phyloP scores from a whole-genome alignment of 35 echinoderm and acorn worm species.

The Stichopus chloronotus region DNA sequence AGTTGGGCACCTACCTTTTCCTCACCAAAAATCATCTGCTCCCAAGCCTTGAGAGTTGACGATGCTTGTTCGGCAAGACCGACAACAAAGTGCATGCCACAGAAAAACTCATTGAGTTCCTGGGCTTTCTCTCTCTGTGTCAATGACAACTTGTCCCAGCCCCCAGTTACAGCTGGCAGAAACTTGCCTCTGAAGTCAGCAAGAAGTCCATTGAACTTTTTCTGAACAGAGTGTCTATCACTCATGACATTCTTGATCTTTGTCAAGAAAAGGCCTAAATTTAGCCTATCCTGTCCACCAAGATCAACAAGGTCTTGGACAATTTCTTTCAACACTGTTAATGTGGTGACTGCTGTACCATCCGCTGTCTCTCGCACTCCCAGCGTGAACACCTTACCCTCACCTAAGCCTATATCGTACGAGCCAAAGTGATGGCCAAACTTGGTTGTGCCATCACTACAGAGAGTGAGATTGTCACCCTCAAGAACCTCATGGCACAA shows the following conservation, averaged over 20 bases:
- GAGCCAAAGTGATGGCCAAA: slow-evolving; percentile 41
- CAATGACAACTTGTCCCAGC: slow-evolving; percentile 3
- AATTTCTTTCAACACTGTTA: slow-evolving; percentile 9
- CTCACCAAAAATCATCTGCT: slow-evolving; percentile 62
- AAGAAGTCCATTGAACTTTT: slow-evolving; percentile 41
- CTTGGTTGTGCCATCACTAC: slow-evolving; percentile 45
- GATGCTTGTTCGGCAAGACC: slow-evolving; percentile 70
- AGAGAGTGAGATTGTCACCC: slow-evolving; percentile 13
- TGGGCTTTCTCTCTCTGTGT: slow-evolving; percentile 34
- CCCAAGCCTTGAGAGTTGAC: slow-evolving; percentile 59
- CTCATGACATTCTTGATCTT: slow-evolving; percentile 57
- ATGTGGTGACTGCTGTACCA: slow-evolving; percentile 21
- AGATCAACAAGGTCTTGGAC: background rate
- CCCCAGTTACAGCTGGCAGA: background rate
- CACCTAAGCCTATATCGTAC: slow-evolving; percentile 40
- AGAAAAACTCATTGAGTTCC: slow-evolving; percentile 75
- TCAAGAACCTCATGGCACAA: background rate
- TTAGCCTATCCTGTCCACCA: background rate
- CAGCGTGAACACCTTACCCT: background rate
- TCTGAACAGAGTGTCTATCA: slow-evolving; percentile 42
- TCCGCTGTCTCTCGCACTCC: background rate
- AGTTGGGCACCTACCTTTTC: slow-evolving; percentile 24
- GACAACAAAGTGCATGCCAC: slow-evolving; percentile 83
- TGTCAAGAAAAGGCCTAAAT: slow-evolving; percentile 17
- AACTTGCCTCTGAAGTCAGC: slow-evolving; percentile 1